These are phyloP conservation scores for Brachyhypopomus occidentalis DNA, from an alignment of 2,113 vertebrate species.

Conservation along the genomic window DNA sequence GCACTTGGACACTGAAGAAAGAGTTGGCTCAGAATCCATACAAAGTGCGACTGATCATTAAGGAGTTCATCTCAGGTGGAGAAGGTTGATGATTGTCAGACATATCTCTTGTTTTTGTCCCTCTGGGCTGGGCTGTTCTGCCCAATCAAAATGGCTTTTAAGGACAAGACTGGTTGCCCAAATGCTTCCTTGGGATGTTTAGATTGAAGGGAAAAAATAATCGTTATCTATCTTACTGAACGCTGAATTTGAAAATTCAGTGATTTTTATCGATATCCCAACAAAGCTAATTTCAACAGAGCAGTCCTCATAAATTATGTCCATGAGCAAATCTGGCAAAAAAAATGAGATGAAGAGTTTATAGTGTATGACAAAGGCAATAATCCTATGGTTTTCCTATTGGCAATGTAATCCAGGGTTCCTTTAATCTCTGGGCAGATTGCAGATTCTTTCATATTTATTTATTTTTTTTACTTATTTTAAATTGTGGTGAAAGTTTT, in stretches of 20 bases:
- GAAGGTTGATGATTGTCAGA: slow-evolving; percentile 77
- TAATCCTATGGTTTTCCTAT: slow-evolving; percentile 20
- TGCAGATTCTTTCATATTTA: background rate
- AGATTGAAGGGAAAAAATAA: slow-evolving; percentile 4
- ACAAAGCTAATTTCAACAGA: slow-evolving; percentile 26
- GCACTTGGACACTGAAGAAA: slow-evolving; percentile 58
- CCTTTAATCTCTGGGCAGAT: slow-evolving; percentile 8
- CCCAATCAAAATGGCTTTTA: slow-evolving; percentile 52
- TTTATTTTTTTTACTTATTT: background rate
- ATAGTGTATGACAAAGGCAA: slow-evolving; percentile 37
- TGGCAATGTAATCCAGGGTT: slow-evolving; percentile 12
- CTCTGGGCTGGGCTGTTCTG: slow-evolving; percentile 58
- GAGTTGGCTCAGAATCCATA: slow-evolving; percentile 55
- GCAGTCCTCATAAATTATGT: slow-evolving; percentile 30
- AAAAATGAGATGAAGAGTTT: slow-evolving; percentile 12
- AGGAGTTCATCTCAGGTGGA: slow-evolving; percentile 60
- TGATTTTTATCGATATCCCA: slow-evolving; percentile 9
- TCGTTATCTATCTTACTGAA: background rate
- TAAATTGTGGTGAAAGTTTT: background rate
- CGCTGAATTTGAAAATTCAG: background rate
- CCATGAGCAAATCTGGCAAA: slow-evolving; percentile 25
- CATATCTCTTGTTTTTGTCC: slow-evolving; percentile 67
- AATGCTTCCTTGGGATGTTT: slow-evolving; percentile 13
- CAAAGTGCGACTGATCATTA: slow-evolving; percentile 68
- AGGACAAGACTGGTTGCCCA: slow-evolving; percentile 27